phyloP scores from a whole-genome alignment of 2,888 invertebrate genomes.

The Drosophila multiciliata region DNA sequence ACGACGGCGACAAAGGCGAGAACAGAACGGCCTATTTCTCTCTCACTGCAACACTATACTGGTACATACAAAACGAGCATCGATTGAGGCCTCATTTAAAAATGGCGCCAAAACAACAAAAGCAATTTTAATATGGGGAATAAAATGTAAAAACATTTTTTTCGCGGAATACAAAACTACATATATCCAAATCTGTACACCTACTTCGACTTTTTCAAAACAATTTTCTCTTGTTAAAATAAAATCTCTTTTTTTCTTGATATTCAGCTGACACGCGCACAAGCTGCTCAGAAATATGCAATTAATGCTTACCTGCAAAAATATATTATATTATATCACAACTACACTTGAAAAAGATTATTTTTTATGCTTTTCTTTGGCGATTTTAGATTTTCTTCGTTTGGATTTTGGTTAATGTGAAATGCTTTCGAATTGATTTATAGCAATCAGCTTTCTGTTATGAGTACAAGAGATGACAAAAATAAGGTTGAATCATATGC shows the following conservation, averaged over 20 bases:
- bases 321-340: neutral
- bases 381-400: neutral
- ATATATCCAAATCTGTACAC: neutral
- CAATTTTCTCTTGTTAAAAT: neutral
- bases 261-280: slow-evolving; percentile 6
- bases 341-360: neutral
- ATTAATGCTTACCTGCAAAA: slow-evolving; percentile 11
- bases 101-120: slow-evolving; percentile 68
- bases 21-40: slow-evolving; percentile 27
- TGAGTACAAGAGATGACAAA: neutral
- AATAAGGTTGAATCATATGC: slow-evolving; percentile 26
- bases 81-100: slow-evolving; percentile 53
- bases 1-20: slow-evolving; percentile 6
- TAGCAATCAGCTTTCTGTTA: slow-evolving; percentile 51
- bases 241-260: neutral
- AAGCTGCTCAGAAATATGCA: neutral
- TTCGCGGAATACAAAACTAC: neutral
- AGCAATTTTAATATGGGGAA: neutral
- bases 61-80: slow-evolving; percentile 39
- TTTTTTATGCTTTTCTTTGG: slow-evolving; percentile 5
- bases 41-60: slow-evolving; percentile 46
- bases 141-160: slow-evolving; percentile 10
- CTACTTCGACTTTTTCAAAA: neutral
- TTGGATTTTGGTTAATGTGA: neutral
- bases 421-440: slow-evolving; percentile 11